Evolutionary conservation across 2,888 invertebrate genomes (phyloP), one percentile per base, ranked within the genome.

Genomic region (Drosophila neutralis): DNA sequence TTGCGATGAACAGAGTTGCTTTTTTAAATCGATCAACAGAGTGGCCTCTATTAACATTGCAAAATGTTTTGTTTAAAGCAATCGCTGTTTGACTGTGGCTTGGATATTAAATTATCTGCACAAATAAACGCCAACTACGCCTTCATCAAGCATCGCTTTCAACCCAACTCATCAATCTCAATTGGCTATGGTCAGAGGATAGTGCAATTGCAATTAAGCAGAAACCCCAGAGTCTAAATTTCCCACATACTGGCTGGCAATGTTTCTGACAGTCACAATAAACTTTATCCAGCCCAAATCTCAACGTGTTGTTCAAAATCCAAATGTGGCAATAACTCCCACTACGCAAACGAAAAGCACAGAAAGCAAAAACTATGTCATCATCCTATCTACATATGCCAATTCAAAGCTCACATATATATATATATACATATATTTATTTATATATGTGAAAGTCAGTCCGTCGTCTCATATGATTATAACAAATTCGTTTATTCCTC

Each of bases 381-480:
- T 52, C 10, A 36, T n/a, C 36, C 33, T 49, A 59, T 29, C 24
- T 45, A 27, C 7, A 49, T 45, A 77, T 68, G 57, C 24, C 24
- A 45, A 45, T 24, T 45, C 21, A 42, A 21, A 1, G n/a, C 6
- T 2, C 1, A 21, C 0, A 24, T 24, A 24, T 15, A 24, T 18
- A 53, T 24, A 31, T 36, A 11, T 29, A 29, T 29, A 31, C 1
- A 35, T 38, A 45, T 3, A 31, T 31, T 8, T 13, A 52, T 21
- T n/a, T 29, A 40, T 42, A 38, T 45, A 13, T 40, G 10, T 35
- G 45, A 15, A 42, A 64, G 53, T 63, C 65, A 76, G 60, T 71
- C 72, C 64, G 69, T 69, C 77, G 65, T 77, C 73, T 70, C 82
- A 75, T 69, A 77, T 77, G 77, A 79, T 73, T 79, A 69, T 66